phyloP scores from a whole-genome alignment of 2,888 invertebrate genomes.

The Hoplodrina ambigua region DNA sequence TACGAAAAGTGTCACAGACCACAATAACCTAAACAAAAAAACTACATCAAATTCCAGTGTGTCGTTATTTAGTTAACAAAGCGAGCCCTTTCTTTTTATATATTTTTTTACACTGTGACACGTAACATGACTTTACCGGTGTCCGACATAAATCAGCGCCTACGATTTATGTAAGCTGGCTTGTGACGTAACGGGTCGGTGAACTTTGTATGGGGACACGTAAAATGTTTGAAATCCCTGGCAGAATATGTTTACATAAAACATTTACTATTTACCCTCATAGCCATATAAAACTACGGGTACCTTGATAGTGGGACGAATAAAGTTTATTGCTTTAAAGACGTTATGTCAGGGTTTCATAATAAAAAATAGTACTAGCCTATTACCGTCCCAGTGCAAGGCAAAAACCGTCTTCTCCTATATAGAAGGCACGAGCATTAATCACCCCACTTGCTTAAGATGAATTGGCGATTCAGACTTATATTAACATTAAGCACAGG shows the following conservation, averaged over 20 bases:
- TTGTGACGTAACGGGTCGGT: constrained; percentile 46
- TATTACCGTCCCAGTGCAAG: too few species aligned
- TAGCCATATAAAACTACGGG: constrained; percentile 1
- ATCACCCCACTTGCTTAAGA: too few species aligned
- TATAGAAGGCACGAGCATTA: too few species aligned
- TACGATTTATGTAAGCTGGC: constrained; percentile 55
- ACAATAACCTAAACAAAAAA: constrained; percentile 19
- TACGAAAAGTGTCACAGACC: neutral
- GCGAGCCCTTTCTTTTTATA: constrained; percentile 32
- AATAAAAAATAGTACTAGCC: too few species aligned
- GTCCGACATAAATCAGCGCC: constrained; percentile 63
- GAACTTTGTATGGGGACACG: constrained; percentile 15
- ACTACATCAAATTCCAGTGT: constrained; percentile 5
- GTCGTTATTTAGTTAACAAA: constrained; percentile 46
- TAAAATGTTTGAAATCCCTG: constrained; percentile 22
- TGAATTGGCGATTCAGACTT: too few species aligned
- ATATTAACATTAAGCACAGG: too few species aligned
- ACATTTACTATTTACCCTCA: neutral
- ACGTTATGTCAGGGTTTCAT: too few species aligned
- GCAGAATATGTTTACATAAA: constrained; percentile 8
- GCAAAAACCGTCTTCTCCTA: too few species aligned
- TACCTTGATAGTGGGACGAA: neutral
- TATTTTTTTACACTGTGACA: constrained; percentile 52
- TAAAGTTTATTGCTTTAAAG: neutral
- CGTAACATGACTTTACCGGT: constrained; percentile 55